These are phyloP conservation scores for Nematolebias whitei DNA, from an alignment of 2,113 vertebrate genomes.

Conservation along the genomic window DNA sequence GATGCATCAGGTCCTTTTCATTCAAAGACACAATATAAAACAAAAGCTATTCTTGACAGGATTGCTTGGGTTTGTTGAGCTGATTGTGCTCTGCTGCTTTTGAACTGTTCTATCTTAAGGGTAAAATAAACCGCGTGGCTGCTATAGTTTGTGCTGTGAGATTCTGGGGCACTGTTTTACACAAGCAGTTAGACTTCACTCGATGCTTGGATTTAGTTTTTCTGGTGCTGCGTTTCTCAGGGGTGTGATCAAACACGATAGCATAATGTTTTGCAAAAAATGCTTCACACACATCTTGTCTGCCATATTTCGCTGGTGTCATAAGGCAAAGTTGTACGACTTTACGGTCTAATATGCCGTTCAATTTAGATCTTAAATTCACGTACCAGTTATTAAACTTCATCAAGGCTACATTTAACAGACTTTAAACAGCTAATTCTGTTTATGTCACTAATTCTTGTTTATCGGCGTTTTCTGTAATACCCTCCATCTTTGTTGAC, in stretches of 20 bases:
- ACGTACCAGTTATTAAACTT: no score
- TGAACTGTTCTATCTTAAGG: neutral
- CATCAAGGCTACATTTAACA: no score
- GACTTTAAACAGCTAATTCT: neutral
- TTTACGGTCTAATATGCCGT: neutral
- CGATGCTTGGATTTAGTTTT: conserved; percentile 2
- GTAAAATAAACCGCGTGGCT: conserved; percentile 3
- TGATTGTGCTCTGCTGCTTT: no score
- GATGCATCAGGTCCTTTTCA: no score
- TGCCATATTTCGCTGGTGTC: neutral
- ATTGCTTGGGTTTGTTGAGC: no score
- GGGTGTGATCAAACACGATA: neutral
- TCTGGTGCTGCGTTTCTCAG: neutral
- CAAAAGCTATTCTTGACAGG: no score
- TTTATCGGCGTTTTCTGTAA: neutral
- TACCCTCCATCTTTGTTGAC: neutral
- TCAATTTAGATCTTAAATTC: neutral
- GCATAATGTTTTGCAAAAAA: neutral
- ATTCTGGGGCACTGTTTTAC: conserved; percentile 1
- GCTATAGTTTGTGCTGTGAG: conserved; percentile 1
- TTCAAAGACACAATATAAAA: no score
- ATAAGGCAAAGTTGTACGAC: neutral
- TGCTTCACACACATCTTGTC: neutral
- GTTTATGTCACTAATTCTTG: neutral
- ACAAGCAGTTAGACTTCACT: neutral